Conservation (phyloP, 2,797 vertebrate genomes). For the Danio kyathit region DNA sequence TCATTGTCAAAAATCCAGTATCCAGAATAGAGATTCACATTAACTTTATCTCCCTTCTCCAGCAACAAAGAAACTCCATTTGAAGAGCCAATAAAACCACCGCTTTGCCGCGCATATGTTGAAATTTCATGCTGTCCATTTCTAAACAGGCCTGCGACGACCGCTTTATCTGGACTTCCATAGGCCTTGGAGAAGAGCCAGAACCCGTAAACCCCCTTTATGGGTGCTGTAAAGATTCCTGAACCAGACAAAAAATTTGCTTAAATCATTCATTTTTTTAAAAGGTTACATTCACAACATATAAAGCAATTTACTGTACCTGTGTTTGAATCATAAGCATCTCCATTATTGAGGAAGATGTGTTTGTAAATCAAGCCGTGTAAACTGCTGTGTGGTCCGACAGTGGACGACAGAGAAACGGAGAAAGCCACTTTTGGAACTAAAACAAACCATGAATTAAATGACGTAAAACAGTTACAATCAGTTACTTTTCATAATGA, state of each 20-base stretch:
- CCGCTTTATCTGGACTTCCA: neutral
- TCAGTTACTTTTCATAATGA: no score
- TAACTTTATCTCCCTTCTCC: conserved; percentile 43
- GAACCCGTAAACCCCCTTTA: conserved; percentile 50
- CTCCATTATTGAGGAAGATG: conserved; percentile 49
- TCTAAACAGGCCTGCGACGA: conserved; percentile 38
- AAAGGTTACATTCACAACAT: neutral
- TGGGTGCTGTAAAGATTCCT: conserved; percentile 50
- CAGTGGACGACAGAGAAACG: conserved; percentile 4
- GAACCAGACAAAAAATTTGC: neutral
- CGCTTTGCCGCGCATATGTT: neutral
- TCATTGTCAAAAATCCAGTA: conserved; percentile 45
- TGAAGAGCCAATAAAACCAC: conserved; percentile 38
- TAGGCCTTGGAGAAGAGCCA: conserved; percentile 33
- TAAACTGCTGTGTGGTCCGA: neutral
- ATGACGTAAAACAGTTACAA: no score
- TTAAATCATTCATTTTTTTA: neutral
- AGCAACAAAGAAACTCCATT: conserved; percentile 44
- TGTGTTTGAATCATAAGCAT: conserved; percentile 42
- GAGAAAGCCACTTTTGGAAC: conserved; percentile 53
- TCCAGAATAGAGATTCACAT: conserved; percentile 24
- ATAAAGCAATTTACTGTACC: conserved; percentile 15
- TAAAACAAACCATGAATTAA: conserved; percentile 3
- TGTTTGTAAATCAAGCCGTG: conserved; percentile 48
- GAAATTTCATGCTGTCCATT: conserved; percentile 39